Evolutionary conservation across 2,113 vertebrate genomes (phyloP), one percentile per base, ranked within the genome.

Genomic region (mouse (Mus musculus)): DNA sequence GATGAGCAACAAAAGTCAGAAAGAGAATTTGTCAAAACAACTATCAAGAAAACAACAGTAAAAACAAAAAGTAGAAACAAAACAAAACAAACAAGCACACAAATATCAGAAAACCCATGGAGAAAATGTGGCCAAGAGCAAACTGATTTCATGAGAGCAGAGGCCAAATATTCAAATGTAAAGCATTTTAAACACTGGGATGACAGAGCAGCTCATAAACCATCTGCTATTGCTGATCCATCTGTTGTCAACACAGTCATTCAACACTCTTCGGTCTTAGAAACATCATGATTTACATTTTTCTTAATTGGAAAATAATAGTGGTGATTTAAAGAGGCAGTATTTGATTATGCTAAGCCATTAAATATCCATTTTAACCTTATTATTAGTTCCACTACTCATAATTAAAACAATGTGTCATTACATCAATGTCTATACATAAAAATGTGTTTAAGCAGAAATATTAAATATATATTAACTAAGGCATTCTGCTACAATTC

Each of bases 181-280:
- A 84, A 95, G 39, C 46, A 89, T 94, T 95, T 93, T 84, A 94
- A 89, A 87, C 42, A 33, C n/a, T 96, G 59, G 90, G 61, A 96
- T 84, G 89, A 96, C 94, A 97, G 91, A 96, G 22, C 42, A 91
- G 65, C 84, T 95, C 93, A 87, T 80, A 72, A 95, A 89, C 86
- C 96, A 97, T 97, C 96, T 98, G 95, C 24, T 97, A 54, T 91
- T 95, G 36, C 54, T 82, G 13, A n/a, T 98, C 89, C 96, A 97
- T 98, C 95, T 97, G 96, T 91, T 96, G 94, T 96, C 96, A 94
- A 65, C 85, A 92, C 46, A 95, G 67, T 39, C 78, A 91, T 96
- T 54, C 30, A 72, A 87, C 80, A 80, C 82, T 52, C 7, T 59
- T 80, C 42, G 28, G 72, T 87, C 56, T 92, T 61, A 90, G 61